Percentiles rank a stretch among this genome's conserved stretches.
Conservation (phyloP, 2,797 vertebrate genomes). For the Pangasius sanitwongsei region DNA sequence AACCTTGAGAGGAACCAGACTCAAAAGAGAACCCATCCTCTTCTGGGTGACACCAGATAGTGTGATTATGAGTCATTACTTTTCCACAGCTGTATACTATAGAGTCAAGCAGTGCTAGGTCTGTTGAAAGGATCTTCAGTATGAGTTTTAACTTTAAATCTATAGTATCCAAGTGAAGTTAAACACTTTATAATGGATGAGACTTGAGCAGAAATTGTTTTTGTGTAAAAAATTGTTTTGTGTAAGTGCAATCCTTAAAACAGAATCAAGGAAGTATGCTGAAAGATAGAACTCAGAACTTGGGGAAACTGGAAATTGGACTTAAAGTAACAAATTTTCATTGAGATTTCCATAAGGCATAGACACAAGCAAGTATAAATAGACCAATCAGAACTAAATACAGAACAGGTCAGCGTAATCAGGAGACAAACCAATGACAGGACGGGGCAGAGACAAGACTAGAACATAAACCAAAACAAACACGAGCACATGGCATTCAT, state of each 20-base stretch:
- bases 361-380: neutral
- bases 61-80: neutral
- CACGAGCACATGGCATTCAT: neutral
- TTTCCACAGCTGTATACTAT: neutral
- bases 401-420: neutral
- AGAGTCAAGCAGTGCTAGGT: neutral
- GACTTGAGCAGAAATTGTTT: neutral
- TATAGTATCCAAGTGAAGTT: neutral
- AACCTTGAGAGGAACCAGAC: slow-evolving; percentile 1
- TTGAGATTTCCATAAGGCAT: neutral
- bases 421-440: neutral
- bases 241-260: neutral
- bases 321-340: neutral
- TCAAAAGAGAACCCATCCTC: neutral
- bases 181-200: neutral
- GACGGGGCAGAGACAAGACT: neutral
- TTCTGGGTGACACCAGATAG: neutral
- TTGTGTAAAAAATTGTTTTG: too few relatives aligned
- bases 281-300: neutral
- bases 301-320: neutral
- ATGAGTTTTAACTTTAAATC: neutral
- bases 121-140: neutral
- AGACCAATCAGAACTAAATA: neutral
- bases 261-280: neutral
- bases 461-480: neutral